A percentile compares a stretch with the other conserved stretches of the same genome.
These are phyloP conservation scores for Pseudochromis fuscus DNA, from an alignment of 2,797 vertebrate species.

Conservation along the genomic window DNA sequence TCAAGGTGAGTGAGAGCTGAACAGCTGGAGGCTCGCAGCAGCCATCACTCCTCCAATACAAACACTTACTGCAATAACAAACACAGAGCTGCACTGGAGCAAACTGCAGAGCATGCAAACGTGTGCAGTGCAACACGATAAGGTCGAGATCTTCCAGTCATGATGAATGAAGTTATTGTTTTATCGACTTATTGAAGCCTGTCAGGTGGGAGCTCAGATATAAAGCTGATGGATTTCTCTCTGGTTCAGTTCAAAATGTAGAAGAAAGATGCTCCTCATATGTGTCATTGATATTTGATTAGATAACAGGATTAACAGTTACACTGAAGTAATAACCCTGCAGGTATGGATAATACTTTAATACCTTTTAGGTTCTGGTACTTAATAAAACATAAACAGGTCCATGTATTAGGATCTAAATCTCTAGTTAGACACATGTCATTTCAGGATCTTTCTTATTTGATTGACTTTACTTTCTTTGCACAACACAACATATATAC, in stretches of 20 bases:
- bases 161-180: background rate
- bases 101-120: background rate
- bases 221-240: background rate
- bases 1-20: constrained; percentile 53
- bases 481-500: too few relatives aligned
- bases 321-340: too few relatives aligned
- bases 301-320: background rate
- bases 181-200: background rate
- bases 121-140: background rate
- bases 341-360: too few relatives aligned
- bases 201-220: background rate
- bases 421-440: too few relatives aligned
- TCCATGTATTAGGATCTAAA: too few relatives aligned
- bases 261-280: background rate
- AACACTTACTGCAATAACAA: background rate
- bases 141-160: background rate
- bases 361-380: too few relatives aligned
- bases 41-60: background rate
- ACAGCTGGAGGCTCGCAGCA: constrained; percentile 9
- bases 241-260: too few relatives aligned
- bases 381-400: too few relatives aligned
- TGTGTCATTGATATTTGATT: background rate
- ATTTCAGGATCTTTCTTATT: too few relatives aligned
- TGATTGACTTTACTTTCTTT: too few relatives aligned
- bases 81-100: background rate